Percentiles rank a stretch among this genome's conserved stretches.
These are phyloP conservation scores for Himalopsyche tibetana DNA, from an alignment of 2,888 invertebrate species.

Conservation along the genomic window DNA sequence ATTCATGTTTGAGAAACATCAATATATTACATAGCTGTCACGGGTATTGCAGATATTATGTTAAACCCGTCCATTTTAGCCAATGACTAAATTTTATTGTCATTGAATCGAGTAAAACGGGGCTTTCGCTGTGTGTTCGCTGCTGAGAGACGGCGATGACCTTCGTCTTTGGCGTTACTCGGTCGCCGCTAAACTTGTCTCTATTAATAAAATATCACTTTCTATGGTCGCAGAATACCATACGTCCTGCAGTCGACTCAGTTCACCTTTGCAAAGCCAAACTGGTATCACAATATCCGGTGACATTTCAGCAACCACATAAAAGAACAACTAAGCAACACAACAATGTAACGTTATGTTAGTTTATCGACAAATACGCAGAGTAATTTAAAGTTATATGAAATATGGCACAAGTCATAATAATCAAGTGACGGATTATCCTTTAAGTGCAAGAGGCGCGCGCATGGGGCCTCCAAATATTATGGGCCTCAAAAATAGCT, in stretches of 20 bases:
- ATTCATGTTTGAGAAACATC: too few species aligned
- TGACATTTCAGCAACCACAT: neutral
- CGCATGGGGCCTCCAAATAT: too few species aligned
- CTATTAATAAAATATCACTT: slow-evolving; percentile 29
- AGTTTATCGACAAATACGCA: too few species aligned
- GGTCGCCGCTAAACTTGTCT: slow-evolving; percentile 17
- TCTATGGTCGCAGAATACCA: neutral
- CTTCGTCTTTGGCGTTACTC: neutral
- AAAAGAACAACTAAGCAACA: neutral
- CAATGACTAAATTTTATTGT: neutral
- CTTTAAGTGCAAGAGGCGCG: too few species aligned
- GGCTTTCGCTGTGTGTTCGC: neutral
- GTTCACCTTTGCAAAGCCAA: neutral
- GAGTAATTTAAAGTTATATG: too few species aligned
- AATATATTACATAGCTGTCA: too few species aligned
- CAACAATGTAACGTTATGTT: too few species aligned
- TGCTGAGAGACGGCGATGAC: neutral
- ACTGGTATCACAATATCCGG: slow-evolving; percentile 26
- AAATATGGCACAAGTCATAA: too few species aligned
- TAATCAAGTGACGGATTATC: too few species aligned
- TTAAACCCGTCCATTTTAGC: neutral
- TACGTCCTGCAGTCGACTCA: neutral
- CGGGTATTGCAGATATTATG: neutral
- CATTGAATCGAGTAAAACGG: neutral
- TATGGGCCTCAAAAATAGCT: too few species aligned